A percentile compares a stretch with the other conserved stretches of the same genome.
These are phyloP conservation scores for Epicauta chinensis DNA, from an alignment of 1,140 invertebrate species.

Conservation along the genomic window DNA sequence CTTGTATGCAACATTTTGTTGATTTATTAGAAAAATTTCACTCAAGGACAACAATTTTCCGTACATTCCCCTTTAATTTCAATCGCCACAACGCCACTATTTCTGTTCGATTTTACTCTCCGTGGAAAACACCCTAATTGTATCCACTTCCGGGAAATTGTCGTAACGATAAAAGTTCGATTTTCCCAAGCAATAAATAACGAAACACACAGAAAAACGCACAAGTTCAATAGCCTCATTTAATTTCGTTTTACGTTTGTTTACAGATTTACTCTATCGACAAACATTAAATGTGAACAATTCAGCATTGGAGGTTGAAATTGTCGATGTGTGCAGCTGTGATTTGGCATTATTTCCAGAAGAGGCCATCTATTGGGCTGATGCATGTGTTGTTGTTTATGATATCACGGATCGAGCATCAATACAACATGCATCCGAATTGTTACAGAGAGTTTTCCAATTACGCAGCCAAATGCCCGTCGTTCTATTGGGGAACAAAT, in stretches of 20 bases:
- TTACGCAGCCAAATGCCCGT: slow-evolving; percentile 52
- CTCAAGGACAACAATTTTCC: no score
- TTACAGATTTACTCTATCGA: slow-evolving; percentile 68
- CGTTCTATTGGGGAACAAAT: slow-evolving; percentile 66
- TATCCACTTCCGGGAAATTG: no score
- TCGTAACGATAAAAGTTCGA: no score
- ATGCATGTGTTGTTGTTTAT: slow-evolving; percentile 72
- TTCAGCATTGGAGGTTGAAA: slow-evolving; percentile 63
- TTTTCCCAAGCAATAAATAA: no score
- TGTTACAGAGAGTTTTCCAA: slow-evolving; percentile 53
- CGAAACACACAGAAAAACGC: neutral
- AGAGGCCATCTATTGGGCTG: slow-evolving; percentile 65
- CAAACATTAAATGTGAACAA: slow-evolving; percentile 66
- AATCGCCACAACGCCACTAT: no score
- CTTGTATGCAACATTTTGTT: no score
- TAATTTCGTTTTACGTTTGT: slow-evolving; percentile 20
- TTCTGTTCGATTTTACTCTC: no score
- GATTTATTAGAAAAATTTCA: no score
- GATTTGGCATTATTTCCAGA: slow-evolving; percentile 45
- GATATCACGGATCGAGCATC: slow-evolving; percentile 66
- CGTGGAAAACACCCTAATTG: no score
- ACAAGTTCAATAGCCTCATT: neutral
- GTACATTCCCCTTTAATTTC: no score
- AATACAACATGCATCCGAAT: slow-evolving; percentile 60
- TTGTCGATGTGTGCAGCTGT: slow-evolving; percentile 63